Conservation (phyloP, 1,140 invertebrate genomes). For the Polypedilum pembai region DNA sequence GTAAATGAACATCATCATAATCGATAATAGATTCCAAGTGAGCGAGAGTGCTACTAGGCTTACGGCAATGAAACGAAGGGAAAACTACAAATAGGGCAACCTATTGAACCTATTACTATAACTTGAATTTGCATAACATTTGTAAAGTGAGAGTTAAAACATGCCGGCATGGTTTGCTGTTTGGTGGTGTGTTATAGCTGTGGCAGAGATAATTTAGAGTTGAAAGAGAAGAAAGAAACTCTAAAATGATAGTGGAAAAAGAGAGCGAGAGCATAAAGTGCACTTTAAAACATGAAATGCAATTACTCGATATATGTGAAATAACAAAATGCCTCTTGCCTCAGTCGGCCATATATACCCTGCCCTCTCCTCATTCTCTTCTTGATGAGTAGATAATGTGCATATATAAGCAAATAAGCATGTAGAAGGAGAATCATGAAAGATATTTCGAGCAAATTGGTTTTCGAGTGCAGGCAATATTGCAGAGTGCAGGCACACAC, state of each 20-base stretch:
- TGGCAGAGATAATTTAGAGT: too few relatives aligned
- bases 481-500: too few relatives aligned
- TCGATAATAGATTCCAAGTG: conserved; percentile 12
- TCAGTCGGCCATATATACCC: neutral
- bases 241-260: neutral
- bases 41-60: neutral
- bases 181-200: too few relatives aligned
- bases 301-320: conserved; percentile 21
- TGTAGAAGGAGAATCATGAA: conserved; percentile 17
- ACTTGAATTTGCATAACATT: conserved; percentile 24
- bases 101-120: conserved; percentile 26
- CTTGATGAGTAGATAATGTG: conserved; percentile 4
- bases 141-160: neutral
- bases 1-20: neutral
- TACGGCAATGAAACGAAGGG: neutral
- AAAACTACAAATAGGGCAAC: neutral
- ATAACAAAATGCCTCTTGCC: conserved; percentile 12
- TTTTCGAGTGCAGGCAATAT: conserved; percentile 11
- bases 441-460: conserved; percentile 17
- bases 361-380: neutral
- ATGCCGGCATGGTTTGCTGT: neutral
- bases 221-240: neutral
- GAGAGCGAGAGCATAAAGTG: neutral
- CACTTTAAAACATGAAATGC: conserved; percentile 25
- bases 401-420: conserved; percentile 18